These are phyloP conservation scores for Diacarnus erythraeanus DNA, from an alignment of 37 sponge, comb jelly and placozoan species.

Conservation along the genomic window DNA sequence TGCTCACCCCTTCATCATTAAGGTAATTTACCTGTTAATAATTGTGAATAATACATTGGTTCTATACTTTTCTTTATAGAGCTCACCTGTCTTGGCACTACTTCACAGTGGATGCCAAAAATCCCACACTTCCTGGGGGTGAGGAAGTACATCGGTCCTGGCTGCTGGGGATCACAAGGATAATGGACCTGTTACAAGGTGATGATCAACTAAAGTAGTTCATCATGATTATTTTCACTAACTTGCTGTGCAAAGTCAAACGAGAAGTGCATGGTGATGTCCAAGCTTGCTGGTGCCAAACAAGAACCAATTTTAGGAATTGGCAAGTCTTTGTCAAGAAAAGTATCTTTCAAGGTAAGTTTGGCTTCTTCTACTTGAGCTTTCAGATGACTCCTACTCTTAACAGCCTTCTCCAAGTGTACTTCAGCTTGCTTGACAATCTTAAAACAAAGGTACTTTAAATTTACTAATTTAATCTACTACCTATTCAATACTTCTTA, in stretches of 20 bases:
- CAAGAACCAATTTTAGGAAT: too few species aligned
- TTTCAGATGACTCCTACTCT: slow-evolving; percentile 33
- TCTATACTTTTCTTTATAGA: too few species aligned
- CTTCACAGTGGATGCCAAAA: slow-evolving; percentile 68
- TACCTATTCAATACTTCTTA: too few species aligned
- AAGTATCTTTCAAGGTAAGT: not conserved
- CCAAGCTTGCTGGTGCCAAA: too few species aligned
- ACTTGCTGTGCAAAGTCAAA: slow-evolving; percentile 46
- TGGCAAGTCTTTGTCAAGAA: not conserved
- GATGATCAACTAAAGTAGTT: not conserved
- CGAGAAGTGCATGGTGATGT: not conserved
- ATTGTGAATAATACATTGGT: too few species aligned
- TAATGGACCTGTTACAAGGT: slow-evolving; percentile 32
- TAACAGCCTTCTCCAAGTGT: slow-evolving; percentile 16
- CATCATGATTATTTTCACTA: not conserved
- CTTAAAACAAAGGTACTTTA: too few species aligned
- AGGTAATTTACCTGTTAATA: too few species aligned
- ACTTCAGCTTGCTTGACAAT: too few species aligned
- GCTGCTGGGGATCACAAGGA: slow-evolving; percentile 59
- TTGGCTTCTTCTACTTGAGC: not conserved
- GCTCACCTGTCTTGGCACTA: slow-evolving; percentile 59
- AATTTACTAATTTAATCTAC: too few species aligned
- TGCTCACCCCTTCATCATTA: slow-evolving; percentile 18
- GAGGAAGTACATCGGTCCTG: too few species aligned
- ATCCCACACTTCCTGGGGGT: slow-evolving; percentile 65